These are phyloP conservation scores for Embiotoca jacksoni DNA, from an alignment of 2,113 vertebrate species.

Conservation along the genomic window DNA sequence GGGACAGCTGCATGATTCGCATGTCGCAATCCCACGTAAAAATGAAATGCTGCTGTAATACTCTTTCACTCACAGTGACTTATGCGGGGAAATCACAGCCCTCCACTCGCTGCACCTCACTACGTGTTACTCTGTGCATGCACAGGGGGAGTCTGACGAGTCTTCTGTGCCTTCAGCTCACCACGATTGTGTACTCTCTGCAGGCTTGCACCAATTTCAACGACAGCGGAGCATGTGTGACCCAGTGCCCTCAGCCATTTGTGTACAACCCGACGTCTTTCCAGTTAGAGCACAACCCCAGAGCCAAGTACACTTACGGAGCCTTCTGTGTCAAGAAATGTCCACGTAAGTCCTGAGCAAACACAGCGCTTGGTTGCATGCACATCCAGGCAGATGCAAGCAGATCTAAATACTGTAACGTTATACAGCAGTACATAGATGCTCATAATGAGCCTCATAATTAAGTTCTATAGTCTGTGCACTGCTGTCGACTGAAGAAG, in stretches of 20 bases:
- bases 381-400: neutral
- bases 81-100: conserved; percentile 20
- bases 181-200: conserved; percentile 10
- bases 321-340: conserved; percentile 99
- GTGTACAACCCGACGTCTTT: conserved; percentile 98
- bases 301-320: conserved; percentile 97
- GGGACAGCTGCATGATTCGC: conserved; percentile 15
- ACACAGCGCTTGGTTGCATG: neutral
- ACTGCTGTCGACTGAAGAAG: conserved; percentile 21
- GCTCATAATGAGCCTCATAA: conserved; percentile 33
- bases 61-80: conserved; percentile 29
- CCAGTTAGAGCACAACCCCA: conserved; percentile 95
- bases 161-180: conserved; percentile 6
- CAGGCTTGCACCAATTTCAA: conserved; percentile 99
- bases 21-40: conserved; percentile 23
- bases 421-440: neutral
- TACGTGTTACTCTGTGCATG: neutral
- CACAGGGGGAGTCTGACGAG: neutral
- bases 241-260: conserved; percentile 96
- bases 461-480: conserved; percentile 18
- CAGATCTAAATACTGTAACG: neutral
- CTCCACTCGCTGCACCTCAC: neutral
- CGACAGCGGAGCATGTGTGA: conserved; percentile 96
- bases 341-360: conserved; percentile 86
- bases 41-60: conserved; percentile 71